A percentile compares a stretch with the other conserved stretches of the same genome.
Evolutionary conservation across 1,140 invertebrate genomes (phyloP).

Genomic region (Drosophila lini): DNA sequence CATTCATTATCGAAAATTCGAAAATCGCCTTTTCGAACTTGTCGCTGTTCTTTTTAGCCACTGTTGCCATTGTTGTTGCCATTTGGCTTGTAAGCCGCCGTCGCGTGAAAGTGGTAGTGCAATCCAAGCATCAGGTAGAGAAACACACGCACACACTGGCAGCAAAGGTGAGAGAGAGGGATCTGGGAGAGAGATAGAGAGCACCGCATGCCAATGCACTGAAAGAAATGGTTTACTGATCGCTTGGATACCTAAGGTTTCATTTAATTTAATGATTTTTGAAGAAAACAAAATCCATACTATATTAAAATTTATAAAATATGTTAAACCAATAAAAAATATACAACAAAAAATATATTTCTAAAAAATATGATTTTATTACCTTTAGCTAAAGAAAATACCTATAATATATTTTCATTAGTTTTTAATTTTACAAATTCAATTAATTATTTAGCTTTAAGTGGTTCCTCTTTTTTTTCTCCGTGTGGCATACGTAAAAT

Average conservation of each 20-base stretch:
- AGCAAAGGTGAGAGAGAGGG: slow-evolving; percentile 1
- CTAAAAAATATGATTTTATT: no score
- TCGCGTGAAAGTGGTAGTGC: slow-evolving; percentile 76
- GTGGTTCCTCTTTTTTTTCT: background rate
- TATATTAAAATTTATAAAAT: no score
- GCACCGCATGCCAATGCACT: slow-evolving; percentile 33
- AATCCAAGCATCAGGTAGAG: slow-evolving; percentile 63
- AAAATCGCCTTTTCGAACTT: slow-evolving; percentile 38
- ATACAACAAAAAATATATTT: no score
- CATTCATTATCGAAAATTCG: slow-evolving; percentile 78
- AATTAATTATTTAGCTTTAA: background rate
- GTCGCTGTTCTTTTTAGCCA: slow-evolving; percentile 40
- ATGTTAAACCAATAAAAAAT: no score
- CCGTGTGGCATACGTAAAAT: slow-evolving; percentile 58
- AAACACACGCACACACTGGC: slow-evolving; percentile 35
- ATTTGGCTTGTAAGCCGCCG: slow-evolving; percentile 47
- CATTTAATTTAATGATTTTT: background rate
- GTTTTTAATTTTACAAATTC: background rate
- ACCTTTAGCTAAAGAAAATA: no score
- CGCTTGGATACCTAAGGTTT: background rate
- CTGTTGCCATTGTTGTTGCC: slow-evolving; percentile 49
- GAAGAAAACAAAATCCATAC: no score
- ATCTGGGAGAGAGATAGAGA: slow-evolving; percentile 17
- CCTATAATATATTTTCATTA: no score
- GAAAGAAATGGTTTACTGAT: background rate